phyloP scores from a whole-genome alignment of 2,797 vertebrate species.

The Cheracebus regulus region DNA sequence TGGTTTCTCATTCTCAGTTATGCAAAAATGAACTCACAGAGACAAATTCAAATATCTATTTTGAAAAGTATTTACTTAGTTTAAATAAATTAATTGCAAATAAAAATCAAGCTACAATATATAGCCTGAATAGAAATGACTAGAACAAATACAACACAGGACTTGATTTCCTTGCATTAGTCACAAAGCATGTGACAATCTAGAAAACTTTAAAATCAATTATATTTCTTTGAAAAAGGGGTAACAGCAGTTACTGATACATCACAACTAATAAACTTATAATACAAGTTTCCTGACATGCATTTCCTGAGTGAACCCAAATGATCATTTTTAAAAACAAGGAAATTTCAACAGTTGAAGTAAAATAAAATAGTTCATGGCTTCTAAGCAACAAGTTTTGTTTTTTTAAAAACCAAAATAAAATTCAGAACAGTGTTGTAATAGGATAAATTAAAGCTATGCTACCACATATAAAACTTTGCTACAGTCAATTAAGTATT shows the following conservation, averaged over 20 bases:
- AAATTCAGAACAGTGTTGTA: constrained; percentile 71
- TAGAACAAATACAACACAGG: constrained; percentile 85
- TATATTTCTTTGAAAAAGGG: constrained; percentile 82
- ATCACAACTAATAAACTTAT: constrained; percentile 84
- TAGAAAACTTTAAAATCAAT: constrained; percentile 83
- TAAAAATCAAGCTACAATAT: constrained; percentile 88
- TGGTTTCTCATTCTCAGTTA: constrained; percentile 29
- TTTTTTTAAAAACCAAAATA: constrained; percentile 71
- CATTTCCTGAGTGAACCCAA: constrained; percentile 88
- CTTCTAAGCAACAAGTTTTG: constrained; percentile 79
- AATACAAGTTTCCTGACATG: constrained; percentile 86
- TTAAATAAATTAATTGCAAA: constrained; percentile 89
- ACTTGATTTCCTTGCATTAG: constrained; percentile 82
- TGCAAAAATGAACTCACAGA: constrained; percentile 74
- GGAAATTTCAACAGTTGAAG: constrained; percentile 81
- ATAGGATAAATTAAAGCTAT: constrained; percentile 80
- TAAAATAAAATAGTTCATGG: constrained; percentile 82
- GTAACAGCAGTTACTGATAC: constrained; percentile 85
- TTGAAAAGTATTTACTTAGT: constrained; percentile 87
- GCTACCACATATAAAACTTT: constrained; percentile 78
- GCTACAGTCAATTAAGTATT: constrained; percentile 77
- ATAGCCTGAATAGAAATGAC: constrained; percentile 84
- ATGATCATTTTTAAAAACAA: constrained; percentile 83
- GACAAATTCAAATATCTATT: constrained; percentile 77
- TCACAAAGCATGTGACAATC: constrained; percentile 83